Evolutionary conservation across 2,888 invertebrate genomes (phyloP).

Genomic region (Platynereis dumerilii): DNA sequence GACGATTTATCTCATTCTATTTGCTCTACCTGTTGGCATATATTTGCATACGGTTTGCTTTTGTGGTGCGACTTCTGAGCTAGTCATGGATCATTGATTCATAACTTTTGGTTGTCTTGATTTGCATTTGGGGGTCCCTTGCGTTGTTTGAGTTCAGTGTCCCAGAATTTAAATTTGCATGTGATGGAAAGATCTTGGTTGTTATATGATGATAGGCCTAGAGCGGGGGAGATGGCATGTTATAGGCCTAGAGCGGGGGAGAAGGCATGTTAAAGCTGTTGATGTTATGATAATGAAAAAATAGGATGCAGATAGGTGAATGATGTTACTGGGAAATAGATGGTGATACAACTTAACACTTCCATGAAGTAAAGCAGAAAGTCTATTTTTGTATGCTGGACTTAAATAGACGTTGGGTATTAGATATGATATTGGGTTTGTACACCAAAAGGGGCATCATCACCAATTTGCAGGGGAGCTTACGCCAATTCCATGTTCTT

Average conservation of each 20-base stretch:
- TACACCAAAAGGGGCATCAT: conserved; percentile 19
- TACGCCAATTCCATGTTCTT: conserved; percentile 29
- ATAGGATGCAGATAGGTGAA: not conserved
- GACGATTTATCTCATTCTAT: conserved; percentile 6
- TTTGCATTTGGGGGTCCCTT: conserved; percentile 27
- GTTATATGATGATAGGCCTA: no score
- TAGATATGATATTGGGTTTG: conserved; percentile 22
- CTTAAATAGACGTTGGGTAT: conserved; percentile 25
- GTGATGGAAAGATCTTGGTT: conserved; percentile 20
- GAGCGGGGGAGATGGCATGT: not conserved
- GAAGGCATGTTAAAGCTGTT: conserved; percentile 1
- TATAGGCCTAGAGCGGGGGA: not conserved
- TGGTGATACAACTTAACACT: conserved; percentile 25
- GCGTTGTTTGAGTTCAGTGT: conserved; percentile 24
- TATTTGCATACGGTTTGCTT: conserved; percentile 9
- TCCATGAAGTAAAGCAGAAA: conserved; percentile 25
- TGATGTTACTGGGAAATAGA: not conserved
- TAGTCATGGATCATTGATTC: conserved; percentile 19
- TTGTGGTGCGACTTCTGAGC: conserved; percentile 2
- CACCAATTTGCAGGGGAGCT: conserved; percentile 24
- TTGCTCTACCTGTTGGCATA: conserved; percentile 2
- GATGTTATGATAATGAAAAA: conserved; percentile 8
- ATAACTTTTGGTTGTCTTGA: conserved; percentile 29
- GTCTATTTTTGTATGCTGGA: conserved; percentile 28
- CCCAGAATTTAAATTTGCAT: conserved; percentile 27